phyloP scores from a whole-genome alignment of 2,888 invertebrate species.

The Oxytorus armatus region DNA sequence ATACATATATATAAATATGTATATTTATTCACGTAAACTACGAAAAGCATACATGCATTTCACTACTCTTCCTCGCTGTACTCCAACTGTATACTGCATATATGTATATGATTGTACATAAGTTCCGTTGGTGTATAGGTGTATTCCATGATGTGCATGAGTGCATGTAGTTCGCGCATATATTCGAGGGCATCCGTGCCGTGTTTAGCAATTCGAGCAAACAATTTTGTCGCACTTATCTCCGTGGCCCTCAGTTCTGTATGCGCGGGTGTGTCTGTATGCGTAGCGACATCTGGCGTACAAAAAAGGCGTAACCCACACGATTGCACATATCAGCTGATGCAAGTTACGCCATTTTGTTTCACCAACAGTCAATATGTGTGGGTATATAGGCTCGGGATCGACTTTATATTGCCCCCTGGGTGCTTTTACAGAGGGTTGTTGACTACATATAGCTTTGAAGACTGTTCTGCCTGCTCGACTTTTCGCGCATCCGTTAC shows the following conservation, averaged over 20 bases:
- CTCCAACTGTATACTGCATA: background rate
- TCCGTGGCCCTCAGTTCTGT: slow-evolving; percentile 18
- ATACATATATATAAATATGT: background rate
- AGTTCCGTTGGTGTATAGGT: slow-evolving; percentile 5
- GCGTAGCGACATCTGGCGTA: background rate
- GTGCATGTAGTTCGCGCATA: slow-evolving; percentile 30
- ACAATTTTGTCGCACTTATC: slow-evolving; percentile 66
- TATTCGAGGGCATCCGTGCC: slow-evolving; percentile 53
- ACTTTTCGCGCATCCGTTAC: slow-evolving; percentile 53
- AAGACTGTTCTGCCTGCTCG: slow-evolving; percentile 47
- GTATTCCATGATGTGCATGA: slow-evolving; percentile 39
- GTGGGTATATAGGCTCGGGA: background rate
- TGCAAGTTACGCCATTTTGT: slow-evolving; percentile 12
- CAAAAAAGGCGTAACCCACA: slow-evolving; percentile 21
- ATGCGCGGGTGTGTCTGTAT: background rate
- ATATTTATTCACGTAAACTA: background rate
- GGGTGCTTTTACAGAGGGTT: slow-evolving; percentile 27
- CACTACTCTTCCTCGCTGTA: slow-evolving; percentile 12
- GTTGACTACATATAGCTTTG: slow-evolving; percentile 22
- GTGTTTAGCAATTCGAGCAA: slow-evolving; percentile 61
- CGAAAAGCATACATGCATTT: slow-evolving; percentile 1
- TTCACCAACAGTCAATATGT: background rate
- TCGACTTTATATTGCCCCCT: slow-evolving; percentile 44
- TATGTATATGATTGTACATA: slow-evolving; percentile 10
- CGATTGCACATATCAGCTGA: background rate